These are phyloP conservation scores for Acanthosoma haemorrhoidale DNA, from an alignment of 2,888 invertebrate genomes.

Conservation along the genomic window DNA sequence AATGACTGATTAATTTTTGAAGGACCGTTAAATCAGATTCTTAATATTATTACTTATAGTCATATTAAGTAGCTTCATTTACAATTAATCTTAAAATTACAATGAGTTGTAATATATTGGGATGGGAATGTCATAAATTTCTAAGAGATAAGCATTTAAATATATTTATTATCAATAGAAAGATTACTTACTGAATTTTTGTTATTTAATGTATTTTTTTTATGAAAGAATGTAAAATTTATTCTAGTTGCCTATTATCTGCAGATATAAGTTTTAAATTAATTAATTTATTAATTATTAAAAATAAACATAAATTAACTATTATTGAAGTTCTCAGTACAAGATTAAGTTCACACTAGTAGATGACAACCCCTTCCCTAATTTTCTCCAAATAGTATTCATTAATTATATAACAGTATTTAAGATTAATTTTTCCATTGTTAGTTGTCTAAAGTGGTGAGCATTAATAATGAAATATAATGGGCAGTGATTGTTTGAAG, in stretches of 20 bases:
- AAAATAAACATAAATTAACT: too few relatives aligned
- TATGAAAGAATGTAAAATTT: neutral
- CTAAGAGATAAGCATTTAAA: neutral
- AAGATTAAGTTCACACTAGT: too few relatives aligned
- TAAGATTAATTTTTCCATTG: neutral
- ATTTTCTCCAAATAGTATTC: neutral
- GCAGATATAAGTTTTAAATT: neutral
- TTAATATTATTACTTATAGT: neutral
- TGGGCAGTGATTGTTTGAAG: conserved; percentile 19
- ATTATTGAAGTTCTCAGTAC: too few relatives aligned
- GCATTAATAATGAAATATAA: conserved; percentile 1
- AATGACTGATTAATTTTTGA: neutral
- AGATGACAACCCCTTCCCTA: neutral
- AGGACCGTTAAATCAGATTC: neutral
- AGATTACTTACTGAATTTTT: neutral
- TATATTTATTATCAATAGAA: too few relatives aligned
- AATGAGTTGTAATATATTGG: neutral
- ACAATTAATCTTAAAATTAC: neutral
- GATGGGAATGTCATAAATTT: neutral
- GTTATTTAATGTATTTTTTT: neutral
- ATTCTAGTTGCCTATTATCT: conserved; percentile 5
- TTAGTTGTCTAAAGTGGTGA: neutral
- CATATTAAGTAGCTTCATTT: neutral
- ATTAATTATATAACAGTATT: neutral
- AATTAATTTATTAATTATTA: too few relatives aligned